Evolutionary conservation across 2,113 vertebrate species (phyloP).

Genomic region (Bufo bufo): DNA sequence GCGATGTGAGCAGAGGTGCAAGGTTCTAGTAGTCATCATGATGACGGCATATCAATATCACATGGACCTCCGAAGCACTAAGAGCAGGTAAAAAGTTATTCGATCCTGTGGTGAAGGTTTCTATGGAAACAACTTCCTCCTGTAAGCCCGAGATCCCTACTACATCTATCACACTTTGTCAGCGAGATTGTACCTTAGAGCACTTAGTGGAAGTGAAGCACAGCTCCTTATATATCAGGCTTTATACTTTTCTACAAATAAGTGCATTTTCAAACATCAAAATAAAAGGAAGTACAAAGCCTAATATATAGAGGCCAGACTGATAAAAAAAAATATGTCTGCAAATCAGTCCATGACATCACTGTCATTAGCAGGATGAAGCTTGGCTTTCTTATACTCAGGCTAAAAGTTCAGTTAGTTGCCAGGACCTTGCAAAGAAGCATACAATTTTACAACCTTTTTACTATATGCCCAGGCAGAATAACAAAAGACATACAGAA

Average conservation of each 20-base stretch:
- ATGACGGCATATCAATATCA: slow-evolving; percentile 46
- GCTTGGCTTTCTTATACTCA: neutral
- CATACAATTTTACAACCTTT: neutral
- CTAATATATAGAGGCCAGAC: neutral
- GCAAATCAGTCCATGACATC: neutral
- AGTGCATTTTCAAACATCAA: slow-evolving; percentile 12
- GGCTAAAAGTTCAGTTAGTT: neutral
- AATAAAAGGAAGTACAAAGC: slow-evolving; percentile 24
- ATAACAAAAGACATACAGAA: neutral
- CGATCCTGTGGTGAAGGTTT: slow-evolving; percentile 63
- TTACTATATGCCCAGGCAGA: neutral
- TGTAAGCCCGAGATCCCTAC: slow-evolving; percentile 33
- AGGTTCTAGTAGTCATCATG: slow-evolving; percentile 9
- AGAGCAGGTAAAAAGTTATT: slow-evolving; percentile 61
- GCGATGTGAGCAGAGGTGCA: slow-evolving; percentile 17
- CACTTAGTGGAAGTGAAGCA: slow-evolving; percentile 36
- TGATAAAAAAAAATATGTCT: neutral
- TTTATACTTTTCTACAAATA: slow-evolving; percentile 42
- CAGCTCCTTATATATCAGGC: neutral
- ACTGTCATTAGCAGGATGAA: neutral
- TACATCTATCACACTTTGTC: slow-evolving; percentile 64
- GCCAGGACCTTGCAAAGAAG: neutral
- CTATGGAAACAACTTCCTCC: slow-evolving; percentile 63
- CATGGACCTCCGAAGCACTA: slow-evolving; percentile 34
- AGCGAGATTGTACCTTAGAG: slow-evolving; percentile 57